A percentile compares a stretch with the other conserved stretches of the same genome.
Evolutionary conservation across 2,113 vertebrate genomes (phyloP).

Genomic region (Cathartes aura): DNA sequence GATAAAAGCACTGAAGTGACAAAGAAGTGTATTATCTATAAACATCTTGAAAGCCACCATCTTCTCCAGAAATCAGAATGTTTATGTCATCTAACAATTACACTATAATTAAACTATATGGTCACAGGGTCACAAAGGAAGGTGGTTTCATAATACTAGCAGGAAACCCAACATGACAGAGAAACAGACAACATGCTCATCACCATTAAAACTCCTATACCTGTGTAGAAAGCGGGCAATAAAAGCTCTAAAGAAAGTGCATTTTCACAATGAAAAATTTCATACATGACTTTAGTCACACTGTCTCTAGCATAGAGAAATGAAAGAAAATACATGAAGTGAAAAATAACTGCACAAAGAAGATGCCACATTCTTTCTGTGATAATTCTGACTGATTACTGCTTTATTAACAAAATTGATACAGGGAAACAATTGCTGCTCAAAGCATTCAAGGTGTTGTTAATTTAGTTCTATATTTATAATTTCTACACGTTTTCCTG

Average conservation of each 20-base stretch:
- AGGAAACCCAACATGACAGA: neutral
- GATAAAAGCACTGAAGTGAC: neutral
- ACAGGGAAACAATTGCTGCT: neutral
- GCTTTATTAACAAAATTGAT: neutral
- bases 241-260: neutral
- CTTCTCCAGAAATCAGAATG: neutral
- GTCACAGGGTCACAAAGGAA: neutral
- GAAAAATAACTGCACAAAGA: neutral
- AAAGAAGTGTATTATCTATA: neutral
- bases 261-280: neutral
- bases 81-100: neutral
- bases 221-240: neutral
- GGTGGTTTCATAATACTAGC: neutral
- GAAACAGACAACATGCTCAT: neutral
- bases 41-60: neutral
- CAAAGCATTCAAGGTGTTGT: neutral
- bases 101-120: neutral
- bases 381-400: neutral
- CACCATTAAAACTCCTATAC: neutral
- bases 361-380: neutral
- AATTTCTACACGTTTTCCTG: neutral
- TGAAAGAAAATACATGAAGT: neutral
- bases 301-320: neutral
- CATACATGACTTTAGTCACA: neutral
- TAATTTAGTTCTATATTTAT: neutral